Evolutionary conservation across 2,888 invertebrate species (phyloP).

Genomic region (Drymonia ruficornis): DNA sequence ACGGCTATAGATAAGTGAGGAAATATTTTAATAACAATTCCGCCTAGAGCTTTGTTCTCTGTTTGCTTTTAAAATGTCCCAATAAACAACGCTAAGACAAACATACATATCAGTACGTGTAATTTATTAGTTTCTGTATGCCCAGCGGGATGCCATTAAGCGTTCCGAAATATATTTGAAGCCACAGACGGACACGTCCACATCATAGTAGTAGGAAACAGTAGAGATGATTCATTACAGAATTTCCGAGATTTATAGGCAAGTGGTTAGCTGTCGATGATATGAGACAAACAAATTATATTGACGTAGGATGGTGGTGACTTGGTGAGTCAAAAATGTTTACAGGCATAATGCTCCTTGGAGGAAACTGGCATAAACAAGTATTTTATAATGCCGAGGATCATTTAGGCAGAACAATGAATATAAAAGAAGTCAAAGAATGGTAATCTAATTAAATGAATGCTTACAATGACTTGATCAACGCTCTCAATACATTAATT

Average conservation of each 20-base stretch:
- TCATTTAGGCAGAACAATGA: no score
- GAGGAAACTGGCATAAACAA: not conserved
- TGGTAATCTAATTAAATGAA: no score
- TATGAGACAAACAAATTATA: constrained; percentile 18
- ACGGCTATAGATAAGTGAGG: no score
- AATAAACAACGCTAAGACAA: not conserved
- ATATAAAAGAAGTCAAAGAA: no score
- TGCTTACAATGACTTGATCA: no score
- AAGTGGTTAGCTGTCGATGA: constrained; percentile 27
- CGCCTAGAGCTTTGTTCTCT: not conserved
- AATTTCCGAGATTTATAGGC: constrained; percentile 26
- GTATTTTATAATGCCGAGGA: no score
- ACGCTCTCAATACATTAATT: no score
- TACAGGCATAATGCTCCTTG: not conserved
- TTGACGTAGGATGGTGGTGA: not conserved
- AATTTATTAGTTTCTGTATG: not conserved
- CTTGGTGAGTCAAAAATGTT: not conserved
- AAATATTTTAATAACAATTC: no score
- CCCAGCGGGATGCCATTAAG: not conserved
- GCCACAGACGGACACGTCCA: not conserved
- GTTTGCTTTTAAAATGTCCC: not conserved
- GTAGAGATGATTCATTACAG: constrained; percentile 32
- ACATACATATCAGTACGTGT: not conserved
- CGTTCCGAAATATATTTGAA: not conserved
- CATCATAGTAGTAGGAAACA: constrained; percentile 10